These are phyloP conservation scores for Periophthalmus magnuspinnatus DNA, from an alignment of 2,797 vertebrate genomes.

Conservation along the genomic window DNA sequence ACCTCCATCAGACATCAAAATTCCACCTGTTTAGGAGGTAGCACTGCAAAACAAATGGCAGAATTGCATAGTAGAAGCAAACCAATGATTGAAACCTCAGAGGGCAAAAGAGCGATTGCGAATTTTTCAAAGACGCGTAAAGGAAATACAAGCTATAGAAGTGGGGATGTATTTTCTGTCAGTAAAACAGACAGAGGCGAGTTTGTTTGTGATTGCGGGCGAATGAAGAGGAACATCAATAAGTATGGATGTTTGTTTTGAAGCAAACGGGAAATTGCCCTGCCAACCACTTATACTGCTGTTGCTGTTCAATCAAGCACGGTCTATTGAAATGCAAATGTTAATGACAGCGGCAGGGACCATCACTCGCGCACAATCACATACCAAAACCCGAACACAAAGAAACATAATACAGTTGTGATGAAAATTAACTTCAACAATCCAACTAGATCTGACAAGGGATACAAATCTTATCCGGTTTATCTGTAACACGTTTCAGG, in stretches of 20 bases:
- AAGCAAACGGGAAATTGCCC: slow-evolving; percentile 58
- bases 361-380: slow-evolving; percentile 42
- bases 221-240: slow-evolving; percentile 48
- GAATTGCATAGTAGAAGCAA: neutral
- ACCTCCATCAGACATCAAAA: slow-evolving; percentile 6
- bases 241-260: slow-evolving; percentile 61
- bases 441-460: slow-evolving; percentile 21
- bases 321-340: slow-evolving; percentile 67
- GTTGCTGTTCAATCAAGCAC: slow-evolving; percentile 62
- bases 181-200: slow-evolving; percentile 21
- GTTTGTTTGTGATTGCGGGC: slow-evolving; percentile 14
- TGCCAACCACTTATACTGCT: slow-evolving; percentile 50
- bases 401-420: slow-evolving; percentile 26
- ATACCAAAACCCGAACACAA: slow-evolving; percentile 39
- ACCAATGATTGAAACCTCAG: slow-evolving; percentile 9
- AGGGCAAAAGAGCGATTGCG: neutral
- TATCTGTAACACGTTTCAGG: slow-evolving; percentile 8
- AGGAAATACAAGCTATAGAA: slow-evolving; percentile 17
- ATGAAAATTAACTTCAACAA: slow-evolving; percentile 34
- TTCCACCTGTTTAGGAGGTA: neutral
- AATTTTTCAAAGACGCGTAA: slow-evolving; percentile 15
- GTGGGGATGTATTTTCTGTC: slow-evolving; percentile 8
- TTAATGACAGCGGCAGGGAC: slow-evolving; percentile 57
- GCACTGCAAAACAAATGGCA: neutral
- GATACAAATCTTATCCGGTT: slow-evolving; percentile 14